Conservation (phyloP, 2,113 vertebrate genomes). For the Papio anubis region DNA sequence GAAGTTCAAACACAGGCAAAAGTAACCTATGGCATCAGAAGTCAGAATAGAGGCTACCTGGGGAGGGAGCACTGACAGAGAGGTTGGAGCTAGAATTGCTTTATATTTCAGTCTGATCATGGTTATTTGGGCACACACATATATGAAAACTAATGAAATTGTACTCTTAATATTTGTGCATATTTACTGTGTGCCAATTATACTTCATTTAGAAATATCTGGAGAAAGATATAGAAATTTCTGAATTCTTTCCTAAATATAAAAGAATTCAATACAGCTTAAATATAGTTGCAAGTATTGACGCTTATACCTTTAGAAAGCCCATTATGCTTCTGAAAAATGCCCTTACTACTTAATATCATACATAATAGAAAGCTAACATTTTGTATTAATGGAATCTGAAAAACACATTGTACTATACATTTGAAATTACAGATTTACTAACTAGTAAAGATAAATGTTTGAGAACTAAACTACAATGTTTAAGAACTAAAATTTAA, state of each 20-base stretch:
- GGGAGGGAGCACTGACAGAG: background rate
- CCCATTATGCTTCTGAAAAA: background rate
- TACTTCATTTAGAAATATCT: background rate
- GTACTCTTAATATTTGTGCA: background rate
- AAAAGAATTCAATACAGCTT: background rate
- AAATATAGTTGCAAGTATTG: background rate
- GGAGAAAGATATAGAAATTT: background rate
- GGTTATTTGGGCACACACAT: background rate
- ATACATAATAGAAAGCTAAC: background rate
- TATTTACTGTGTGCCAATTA: background rate
- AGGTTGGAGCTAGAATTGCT: background rate
- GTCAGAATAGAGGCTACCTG: background rate
- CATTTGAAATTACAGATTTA: conserved; percentile 24
- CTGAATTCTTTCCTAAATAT: background rate
- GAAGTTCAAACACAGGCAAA: conserved; percentile 11
- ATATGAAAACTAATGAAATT: background rate
- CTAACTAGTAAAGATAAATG: background rate
- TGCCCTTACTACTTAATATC: background rate
- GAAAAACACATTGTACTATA: background rate
- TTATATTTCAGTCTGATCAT: background rate
- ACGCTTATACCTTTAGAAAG: background rate
- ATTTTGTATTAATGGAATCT: background rate
- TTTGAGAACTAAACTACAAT: background rate
- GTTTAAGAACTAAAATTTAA: background rate
- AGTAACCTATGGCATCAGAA: background rate